Evolutionary conservation across 1,140 invertebrate genomes (phyloP), one percentile per base, ranked within the genome.

Genomic region (Nephila pilipes): DNA sequence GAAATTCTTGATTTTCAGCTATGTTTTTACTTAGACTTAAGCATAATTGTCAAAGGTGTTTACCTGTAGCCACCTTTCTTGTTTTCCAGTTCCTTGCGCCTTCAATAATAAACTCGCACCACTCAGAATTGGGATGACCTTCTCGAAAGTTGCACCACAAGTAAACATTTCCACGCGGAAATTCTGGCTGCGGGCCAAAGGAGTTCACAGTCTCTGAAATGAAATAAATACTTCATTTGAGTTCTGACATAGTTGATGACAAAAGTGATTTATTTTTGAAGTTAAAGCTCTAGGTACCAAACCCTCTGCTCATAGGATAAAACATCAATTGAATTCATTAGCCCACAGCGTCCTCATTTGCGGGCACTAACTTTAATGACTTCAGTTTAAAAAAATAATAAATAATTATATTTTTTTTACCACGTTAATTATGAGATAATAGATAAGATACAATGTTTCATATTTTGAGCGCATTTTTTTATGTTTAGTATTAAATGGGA

Each of bases 91-190:
- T 87, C 14, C 92, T 83, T 20, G 85, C 75, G 22, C 92, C 92
- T 80, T 93, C 92, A 83, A 93, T 88, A 83, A 89, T 46, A 81
- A 93, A 88, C 29, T 88, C 92, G 65, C 92, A 93, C 92, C 92
- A 93, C 18, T 93, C 87, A 16, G 85, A 81, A 29, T 89, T 89
- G 6, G 92, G 92, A 88, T 93, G 92, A 80, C 92, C 92, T 80
- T 87, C 85, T 65, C 92, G 38, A 85, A 93, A 93, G 87, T 93
- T 93, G 79, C 92, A 93, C 92, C 92, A 93, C 46, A 89, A 89
- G 87, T 88, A 93, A 46, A 93, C 92, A 89, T 93, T 88, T 63
- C 92, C 92, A 38, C 85, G 29, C 25, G 92, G 92, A 93, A 89
- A 83, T 65, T 89, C 69, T 38, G 87, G 92, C 54, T 93, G 92